Base-by-base conservation (phyloP, 2,888 invertebrate species). In the Parapristionchus giblindavisi region DNA sequence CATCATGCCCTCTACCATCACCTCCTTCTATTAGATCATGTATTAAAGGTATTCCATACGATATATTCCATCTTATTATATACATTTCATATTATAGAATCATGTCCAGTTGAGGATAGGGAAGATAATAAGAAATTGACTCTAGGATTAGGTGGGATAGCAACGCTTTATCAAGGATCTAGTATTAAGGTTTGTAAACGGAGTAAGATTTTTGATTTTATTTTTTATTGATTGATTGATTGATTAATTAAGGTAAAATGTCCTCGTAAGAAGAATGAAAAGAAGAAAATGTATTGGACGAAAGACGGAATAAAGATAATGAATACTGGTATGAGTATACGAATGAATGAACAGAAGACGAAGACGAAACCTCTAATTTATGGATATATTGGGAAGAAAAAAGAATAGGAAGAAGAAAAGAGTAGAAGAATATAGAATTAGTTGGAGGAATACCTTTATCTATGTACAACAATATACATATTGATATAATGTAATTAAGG, bases 161-260 rank as follows among this genome's bases (percentile, higher is more conserved):
- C 95, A 0, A 93, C 93, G 0, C 93, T 96, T 65, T 95, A 94
- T 90, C 92, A 93, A 84, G 96, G 95, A 11, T 94, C 95, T 0
- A 93, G 93, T 86, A 92, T 96, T 77, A 95, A 95, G 90, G 94
- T 72, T 17, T 21, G 56, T 56, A 8, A 56, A 27, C 8, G 56
- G 24, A 8, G 24, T n/a, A n/a, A n/a, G 11, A 8, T 48, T 48
- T 48, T 48, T 48, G 21, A 48, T 14, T 48, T 21, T 48, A 11
- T 14, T 11, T 48, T 48, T 14, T 48, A 14, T 48, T 21, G 21
- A 11, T 54, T 24, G 6, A 8, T 6, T 54, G 24, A 6, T n/a
- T 24, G 6, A 54, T 54, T 43, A 17, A 54, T 54, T 48, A 29
- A 70, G 68, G 68, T 96, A 82, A 94, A 95, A 88, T 96, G 96